A percentile compares a stretch with the other conserved stretches of the same genome.
These are phyloP conservation scores for Charaxes varanes DNA, from an alignment of 1,140 invertebrate species.

Conservation along the genomic window DNA sequence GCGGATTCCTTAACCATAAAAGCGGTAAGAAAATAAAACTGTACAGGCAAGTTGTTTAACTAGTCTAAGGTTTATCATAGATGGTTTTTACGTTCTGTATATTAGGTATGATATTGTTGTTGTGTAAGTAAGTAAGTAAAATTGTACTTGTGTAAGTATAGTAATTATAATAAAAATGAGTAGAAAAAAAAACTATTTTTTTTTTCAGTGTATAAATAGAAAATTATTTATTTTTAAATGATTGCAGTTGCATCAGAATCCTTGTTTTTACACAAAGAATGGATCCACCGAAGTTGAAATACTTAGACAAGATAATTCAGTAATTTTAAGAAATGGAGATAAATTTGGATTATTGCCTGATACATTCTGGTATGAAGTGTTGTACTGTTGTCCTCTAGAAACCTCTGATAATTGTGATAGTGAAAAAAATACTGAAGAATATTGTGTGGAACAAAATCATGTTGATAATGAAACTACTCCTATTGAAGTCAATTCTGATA, in stretches of 20 bases:
- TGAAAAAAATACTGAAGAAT: conserved; percentile 15
- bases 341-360: conserved; percentile 48
- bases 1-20: conserved; percentile 35
- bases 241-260: conserved; percentile 54
- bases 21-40: conserved; percentile 35
- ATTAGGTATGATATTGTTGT: too few relatives aligned
- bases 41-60: too few relatives aligned
- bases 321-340: conserved; percentile 36
- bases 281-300: conserved; percentile 27
- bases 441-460: conserved; percentile 2
- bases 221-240: conserved; percentile 4
- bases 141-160: too few relatives aligned
- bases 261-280: conserved; percentile 45
- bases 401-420: conserved; percentile 1
- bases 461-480: not conserved
- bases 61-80: too few relatives aligned
- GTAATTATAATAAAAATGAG: too few relatives aligned
- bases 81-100: too few relatives aligned
- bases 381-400: conserved; percentile 13
- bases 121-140: too few relatives aligned
- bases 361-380: conserved; percentile 44
- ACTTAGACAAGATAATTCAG: conserved; percentile 24
- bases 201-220: not conserved
- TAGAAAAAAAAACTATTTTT: too few relatives aligned
- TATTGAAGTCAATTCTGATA: not conserved